These are phyloP conservation scores for Clistopyga incitator DNA, from an alignment of 2,888 invertebrate species.

Conservation along the genomic window DNA sequence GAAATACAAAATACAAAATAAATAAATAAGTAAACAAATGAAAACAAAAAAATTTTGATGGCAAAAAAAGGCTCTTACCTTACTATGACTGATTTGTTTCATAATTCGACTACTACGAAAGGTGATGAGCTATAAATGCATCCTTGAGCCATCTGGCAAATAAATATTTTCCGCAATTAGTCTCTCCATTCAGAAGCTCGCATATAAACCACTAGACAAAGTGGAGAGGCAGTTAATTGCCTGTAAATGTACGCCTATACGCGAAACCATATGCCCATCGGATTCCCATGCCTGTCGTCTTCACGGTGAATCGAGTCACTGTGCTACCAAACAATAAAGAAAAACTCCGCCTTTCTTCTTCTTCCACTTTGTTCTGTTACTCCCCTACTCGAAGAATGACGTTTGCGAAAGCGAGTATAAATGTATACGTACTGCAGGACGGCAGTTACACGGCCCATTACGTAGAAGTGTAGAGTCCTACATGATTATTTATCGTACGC, in stretches of 20 bases:
- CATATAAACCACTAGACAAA: not conserved
- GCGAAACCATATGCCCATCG: constrained; percentile 40
- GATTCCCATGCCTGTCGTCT: constrained; percentile 5
- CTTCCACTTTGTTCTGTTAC: not conserved
- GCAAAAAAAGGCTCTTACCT: not conserved
- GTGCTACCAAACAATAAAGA: constrained; percentile 19
- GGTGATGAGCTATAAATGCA: not conserved
- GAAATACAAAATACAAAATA: no score
- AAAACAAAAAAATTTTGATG: not conserved
- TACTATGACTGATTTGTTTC: not conserved
- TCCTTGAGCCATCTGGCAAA: constrained; percentile 34
- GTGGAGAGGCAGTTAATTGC: constrained; percentile 22
- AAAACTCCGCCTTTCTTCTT: constrained; percentile 13
- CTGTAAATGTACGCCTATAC: constrained; percentile 22
- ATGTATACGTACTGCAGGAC: constrained; percentile 17
- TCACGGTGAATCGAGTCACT: constrained; percentile 56
- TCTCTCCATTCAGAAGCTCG: constrained; percentile 18
- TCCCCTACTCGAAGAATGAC: constrained; percentile 48
- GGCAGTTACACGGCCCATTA: constrained; percentile 61
- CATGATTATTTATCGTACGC: constrained; percentile 34
- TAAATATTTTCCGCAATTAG: constrained; percentile 36
- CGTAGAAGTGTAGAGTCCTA: constrained; percentile 30
- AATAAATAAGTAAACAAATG: no score
- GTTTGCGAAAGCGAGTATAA: constrained; percentile 54
- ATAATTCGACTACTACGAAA: not conserved